Percentiles rank a stretch among this genome's conserved stretches.
Conservation (phyloP, 1,140 invertebrate species). For the Parasteatoda tepidariorum region DNA sequence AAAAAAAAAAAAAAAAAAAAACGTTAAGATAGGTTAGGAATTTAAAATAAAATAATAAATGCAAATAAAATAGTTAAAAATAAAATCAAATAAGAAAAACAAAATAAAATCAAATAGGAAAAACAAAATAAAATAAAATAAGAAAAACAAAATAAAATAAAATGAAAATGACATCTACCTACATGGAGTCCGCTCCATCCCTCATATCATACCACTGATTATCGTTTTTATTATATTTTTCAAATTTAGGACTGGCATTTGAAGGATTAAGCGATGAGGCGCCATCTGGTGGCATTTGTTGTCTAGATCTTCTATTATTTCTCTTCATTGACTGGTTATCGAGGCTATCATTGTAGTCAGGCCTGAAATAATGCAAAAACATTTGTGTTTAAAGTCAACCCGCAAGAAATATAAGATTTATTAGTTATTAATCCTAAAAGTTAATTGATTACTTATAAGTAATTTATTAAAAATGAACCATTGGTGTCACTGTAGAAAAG, state of each 20-base stretch:
- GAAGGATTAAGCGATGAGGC: slow-evolving; percentile 63
- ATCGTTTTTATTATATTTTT: slow-evolving; percentile 55
- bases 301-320: slow-evolving; percentile 52
- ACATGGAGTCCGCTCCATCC: slow-evolving; percentile 61
- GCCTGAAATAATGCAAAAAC: too few species aligned
- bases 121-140: neutral
- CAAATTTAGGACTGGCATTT: slow-evolving; percentile 56
- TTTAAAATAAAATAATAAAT: too few species aligned
- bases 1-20: too few species aligned
- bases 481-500: too few species aligned
- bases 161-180: slow-evolving; percentile 28
- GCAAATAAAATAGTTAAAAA: too few species aligned
- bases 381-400: too few species aligned
- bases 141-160: neutral
- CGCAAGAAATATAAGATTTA: too few species aligned
- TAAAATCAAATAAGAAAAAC: neutral
- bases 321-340: slow-evolving; percentile 52
- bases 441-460: too few species aligned
- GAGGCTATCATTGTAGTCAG: slow-evolving; percentile 55
- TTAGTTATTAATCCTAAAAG: too few species aligned
- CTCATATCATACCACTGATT: slow-evolving; percentile 60
- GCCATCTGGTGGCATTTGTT: slow-evolving; percentile 64
- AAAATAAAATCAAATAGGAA: neutral
- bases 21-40: too few species aligned
- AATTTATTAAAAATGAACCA: too few species aligned